These are phyloP conservation scores for Melanerpes formicivorus DNA, from an alignment of 2,113 vertebrate species.

Conservation along the genomic window DNA sequence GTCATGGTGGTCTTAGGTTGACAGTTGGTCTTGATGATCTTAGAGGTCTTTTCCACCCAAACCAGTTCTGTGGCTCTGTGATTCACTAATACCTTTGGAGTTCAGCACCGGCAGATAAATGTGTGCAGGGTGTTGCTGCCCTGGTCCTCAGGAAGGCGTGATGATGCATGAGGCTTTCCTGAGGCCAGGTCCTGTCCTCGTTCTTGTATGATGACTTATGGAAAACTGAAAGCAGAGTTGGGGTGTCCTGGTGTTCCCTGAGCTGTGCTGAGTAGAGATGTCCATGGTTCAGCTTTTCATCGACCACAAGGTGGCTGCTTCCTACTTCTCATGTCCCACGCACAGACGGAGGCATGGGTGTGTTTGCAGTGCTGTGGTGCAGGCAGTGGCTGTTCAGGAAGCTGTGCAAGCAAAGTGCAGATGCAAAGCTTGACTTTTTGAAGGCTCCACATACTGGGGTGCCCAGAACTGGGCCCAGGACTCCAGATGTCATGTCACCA, in stretches of 20 bases:
- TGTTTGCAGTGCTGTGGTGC: rapidly evolving
- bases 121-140: rapidly evolving
- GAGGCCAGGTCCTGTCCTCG: not conserved
- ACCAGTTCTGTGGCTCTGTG: too few species aligned
- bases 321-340: not conserved
- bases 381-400: not conserved
- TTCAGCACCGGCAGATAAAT: too few species aligned
- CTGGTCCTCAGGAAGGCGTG: too few species aligned
- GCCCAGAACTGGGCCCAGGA: too few species aligned
- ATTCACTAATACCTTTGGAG: not conserved
- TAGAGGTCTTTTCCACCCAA: too few species aligned
- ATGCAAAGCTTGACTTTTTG: not conserved
- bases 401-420: not conserved
- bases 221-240: not conserved
- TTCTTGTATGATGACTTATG: not conserved
- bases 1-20: too few species aligned
- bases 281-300: not conserved
- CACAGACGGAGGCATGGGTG: not conserved
- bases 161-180: not conserved
- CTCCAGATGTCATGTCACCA: too few species aligned
- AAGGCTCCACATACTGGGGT: not conserved
- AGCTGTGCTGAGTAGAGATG: not conserved
- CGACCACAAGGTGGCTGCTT: not conserved
- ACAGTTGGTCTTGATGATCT: too few species aligned
- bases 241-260: rapidly evolving